phyloP scores from a whole-genome alignment of 2,797 vertebrate species.

The Yasuhikotakia modesta region DNA sequence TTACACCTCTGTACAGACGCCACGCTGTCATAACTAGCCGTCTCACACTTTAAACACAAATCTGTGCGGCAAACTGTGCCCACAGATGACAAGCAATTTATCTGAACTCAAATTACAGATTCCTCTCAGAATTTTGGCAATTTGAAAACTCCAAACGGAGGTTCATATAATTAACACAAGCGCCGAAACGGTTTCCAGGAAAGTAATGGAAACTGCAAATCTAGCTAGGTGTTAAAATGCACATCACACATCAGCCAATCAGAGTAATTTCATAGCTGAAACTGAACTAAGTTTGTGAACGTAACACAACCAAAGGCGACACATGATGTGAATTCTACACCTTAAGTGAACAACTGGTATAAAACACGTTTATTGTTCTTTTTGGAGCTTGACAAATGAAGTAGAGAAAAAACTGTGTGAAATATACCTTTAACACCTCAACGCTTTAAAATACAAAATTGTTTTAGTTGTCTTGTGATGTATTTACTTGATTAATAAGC shows the following conservation, averaged over 20 bases:
- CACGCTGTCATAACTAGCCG: not conserved
- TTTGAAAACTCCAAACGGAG: not conserved
- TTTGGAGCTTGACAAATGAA: too few relatives aligned
- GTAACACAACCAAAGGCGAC: not conserved
- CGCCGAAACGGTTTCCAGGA: not conserved
- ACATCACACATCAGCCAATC: not conserved
- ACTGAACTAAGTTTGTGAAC: not conserved
- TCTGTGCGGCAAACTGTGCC: not conserved
- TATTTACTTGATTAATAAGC: conserved; percentile 5
- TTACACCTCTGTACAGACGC: conserved; percentile 18
- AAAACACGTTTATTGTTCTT: too few relatives aligned
- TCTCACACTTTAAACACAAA: not conserved
- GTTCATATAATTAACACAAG: not conserved
- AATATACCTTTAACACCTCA: too few relatives aligned
- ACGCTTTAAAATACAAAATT: conserved; percentile 1
- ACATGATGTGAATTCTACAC: not conserved
- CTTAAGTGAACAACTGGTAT: too few relatives aligned
- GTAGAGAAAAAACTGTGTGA: too few relatives aligned
- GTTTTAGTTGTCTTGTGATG: not conserved
- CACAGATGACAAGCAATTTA: conserved; percentile 7
- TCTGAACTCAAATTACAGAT: conserved; percentile 27
- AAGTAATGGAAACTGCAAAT: conserved; percentile 1
- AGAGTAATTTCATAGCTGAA: not conserved
- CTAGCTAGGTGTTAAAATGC: not conserved
- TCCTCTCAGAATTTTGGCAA: conserved; percentile 7